Evolutionary conservation across 53 echinoderm and acorn worm genomes (phyloP).

Genomic region (Patiria pectinifera): DNA sequence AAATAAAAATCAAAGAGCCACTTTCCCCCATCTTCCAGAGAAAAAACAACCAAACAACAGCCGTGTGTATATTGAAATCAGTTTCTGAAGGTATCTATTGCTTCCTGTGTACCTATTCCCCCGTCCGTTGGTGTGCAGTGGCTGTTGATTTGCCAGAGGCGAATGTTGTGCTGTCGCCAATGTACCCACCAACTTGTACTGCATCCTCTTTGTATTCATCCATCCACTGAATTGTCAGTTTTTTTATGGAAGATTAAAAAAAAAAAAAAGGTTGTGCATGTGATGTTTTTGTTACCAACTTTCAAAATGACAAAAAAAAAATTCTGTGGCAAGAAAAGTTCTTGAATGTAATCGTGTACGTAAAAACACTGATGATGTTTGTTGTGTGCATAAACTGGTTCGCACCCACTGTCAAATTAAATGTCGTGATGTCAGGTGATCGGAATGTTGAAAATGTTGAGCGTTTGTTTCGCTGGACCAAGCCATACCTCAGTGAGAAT

Average conservation of each 20-base stretch:
- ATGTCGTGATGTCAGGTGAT: constrained; percentile 31
- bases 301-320: constrained; percentile 41
- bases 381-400: constrained; percentile 39
- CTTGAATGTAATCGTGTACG: constrained; percentile 52
- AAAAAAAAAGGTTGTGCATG: constrained; percentile 52
- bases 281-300: constrained; percentile 64
- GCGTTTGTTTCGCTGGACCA: constrained; percentile 33
- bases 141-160: constrained; percentile 62
- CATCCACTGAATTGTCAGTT: constrained; percentile 39
- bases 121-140: constrained; percentile 52
- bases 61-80: constrained; percentile 47
- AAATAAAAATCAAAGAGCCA: constrained; percentile 15
- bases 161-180: constrained; percentile 18
- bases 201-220: constrained; percentile 57
- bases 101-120: constrained; percentile 54
- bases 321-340: constrained; percentile 42
- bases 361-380: constrained; percentile 37
- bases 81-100: constrained; percentile 48
- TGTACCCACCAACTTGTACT: constrained; percentile 53
- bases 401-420: constrained; percentile 50
- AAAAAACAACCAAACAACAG: not conserved
- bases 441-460: constrained; percentile 22
- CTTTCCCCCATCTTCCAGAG: constrained; percentile 49
- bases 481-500: constrained; percentile 44
- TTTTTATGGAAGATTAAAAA: constrained; percentile 15